phyloP scores from a whole-genome alignment of 2,888 invertebrate genomes.

The Eumacrocentrus americanus region DNA sequence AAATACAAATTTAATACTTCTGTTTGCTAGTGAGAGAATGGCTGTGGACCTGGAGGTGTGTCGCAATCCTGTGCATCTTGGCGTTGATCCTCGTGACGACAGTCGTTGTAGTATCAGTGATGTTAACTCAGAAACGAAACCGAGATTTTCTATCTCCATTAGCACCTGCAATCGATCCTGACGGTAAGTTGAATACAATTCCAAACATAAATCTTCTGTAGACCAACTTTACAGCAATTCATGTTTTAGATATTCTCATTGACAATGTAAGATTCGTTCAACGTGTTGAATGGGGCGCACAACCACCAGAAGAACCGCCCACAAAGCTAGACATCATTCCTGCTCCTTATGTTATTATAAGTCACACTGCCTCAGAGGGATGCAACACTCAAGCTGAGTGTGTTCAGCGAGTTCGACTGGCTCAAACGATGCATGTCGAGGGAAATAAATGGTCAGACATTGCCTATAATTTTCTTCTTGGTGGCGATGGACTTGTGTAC shows the following conservation, averaged over 20 bases:
- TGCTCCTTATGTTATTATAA: slow-evolving; percentile 51
- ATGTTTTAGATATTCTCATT: slow-evolving; percentile 33
- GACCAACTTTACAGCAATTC: background rate
- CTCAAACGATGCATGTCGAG: slow-evolving; percentile 68
- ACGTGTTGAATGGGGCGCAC: slow-evolving; percentile 72
- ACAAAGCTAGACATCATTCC: slow-evolving; percentile 43
- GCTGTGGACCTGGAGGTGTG: slow-evolving; percentile 48
- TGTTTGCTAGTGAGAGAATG: slow-evolving; percentile 47
- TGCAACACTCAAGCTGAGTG: slow-evolving; percentile 56
- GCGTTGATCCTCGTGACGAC: slow-evolving; percentile 42
- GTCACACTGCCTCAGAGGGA: slow-evolving; percentile 48
- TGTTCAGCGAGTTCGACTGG: slow-evolving; percentile 42
- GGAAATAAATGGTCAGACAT: slow-evolving; percentile 71
- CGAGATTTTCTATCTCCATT: slow-evolving; percentile 14
- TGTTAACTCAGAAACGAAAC: slow-evolving; percentile 31
- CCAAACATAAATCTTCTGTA: background rate
- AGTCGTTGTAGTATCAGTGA: slow-evolving; percentile 39
- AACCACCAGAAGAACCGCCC: slow-evolving; percentile 61
- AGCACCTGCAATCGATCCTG: slow-evolving; percentile 23
- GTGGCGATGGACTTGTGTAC: slow-evolving; percentile 78
- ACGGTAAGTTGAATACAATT: slow-evolving; percentile 25
- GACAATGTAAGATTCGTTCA: slow-evolving; percentile 65
- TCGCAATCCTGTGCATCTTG: slow-evolving; percentile 41
- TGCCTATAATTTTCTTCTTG: slow-evolving; percentile 79
- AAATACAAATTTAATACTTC: no score